A percentile compares a stretch with the other conserved stretches of the same genome.
These are phyloP conservation scores for Silurus glanis DNA, from an alignment of 2,113 vertebrate genomes.

Conservation along the genomic window DNA sequence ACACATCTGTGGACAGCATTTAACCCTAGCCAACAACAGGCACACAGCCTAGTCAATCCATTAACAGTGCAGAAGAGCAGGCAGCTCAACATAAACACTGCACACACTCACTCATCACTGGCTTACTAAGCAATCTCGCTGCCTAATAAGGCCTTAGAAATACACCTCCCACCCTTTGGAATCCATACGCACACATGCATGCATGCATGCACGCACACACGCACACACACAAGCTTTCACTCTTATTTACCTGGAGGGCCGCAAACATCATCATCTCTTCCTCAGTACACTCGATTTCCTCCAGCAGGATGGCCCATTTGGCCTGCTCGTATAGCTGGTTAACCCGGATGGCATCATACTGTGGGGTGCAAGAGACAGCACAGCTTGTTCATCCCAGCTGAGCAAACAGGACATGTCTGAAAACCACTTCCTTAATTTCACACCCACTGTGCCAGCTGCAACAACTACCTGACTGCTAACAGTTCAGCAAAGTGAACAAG, in stretches of 20 bases:
- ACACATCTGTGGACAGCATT: constrained; percentile 40
- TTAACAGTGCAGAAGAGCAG: constrained; percentile 52
- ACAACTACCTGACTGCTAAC: constrained; percentile 12
- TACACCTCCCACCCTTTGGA: constrained; percentile 13
- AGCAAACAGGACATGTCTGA: constrained; percentile 44
- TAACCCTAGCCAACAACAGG: constrained; percentile 49
- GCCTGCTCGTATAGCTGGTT: constrained; percentile 98
- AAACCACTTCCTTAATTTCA: constrained; percentile 35
- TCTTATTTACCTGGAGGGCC: constrained; percentile 85
- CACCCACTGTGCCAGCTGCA: constrained; percentile 34
- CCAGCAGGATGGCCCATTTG: constrained; percentile 97
- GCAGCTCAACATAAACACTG: constrained; percentile 51
- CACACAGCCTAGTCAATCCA: constrained; percentile 60
- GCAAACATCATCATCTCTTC: constrained; percentile 99
- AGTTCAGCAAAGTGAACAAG: not conserved
- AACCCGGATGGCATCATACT: constrained; percentile 98
- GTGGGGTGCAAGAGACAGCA: constrained; percentile 33
- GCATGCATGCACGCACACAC: constrained; percentile 17
- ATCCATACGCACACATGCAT: constrained; percentile 11
- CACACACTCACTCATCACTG: constrained; percentile 37
- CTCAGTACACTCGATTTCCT: constrained; percentile 98
- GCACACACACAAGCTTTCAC: constrained; percentile 18
- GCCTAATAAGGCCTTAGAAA: constrained; percentile 36
- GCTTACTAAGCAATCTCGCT: constrained; percentile 51
- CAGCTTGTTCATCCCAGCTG: constrained; percentile 46